Percentiles rank a stretch among this genome's conserved stretches.
Conservation (phyloP, 2,113 vertebrate species). For the Macquaria ambigua region DNA sequence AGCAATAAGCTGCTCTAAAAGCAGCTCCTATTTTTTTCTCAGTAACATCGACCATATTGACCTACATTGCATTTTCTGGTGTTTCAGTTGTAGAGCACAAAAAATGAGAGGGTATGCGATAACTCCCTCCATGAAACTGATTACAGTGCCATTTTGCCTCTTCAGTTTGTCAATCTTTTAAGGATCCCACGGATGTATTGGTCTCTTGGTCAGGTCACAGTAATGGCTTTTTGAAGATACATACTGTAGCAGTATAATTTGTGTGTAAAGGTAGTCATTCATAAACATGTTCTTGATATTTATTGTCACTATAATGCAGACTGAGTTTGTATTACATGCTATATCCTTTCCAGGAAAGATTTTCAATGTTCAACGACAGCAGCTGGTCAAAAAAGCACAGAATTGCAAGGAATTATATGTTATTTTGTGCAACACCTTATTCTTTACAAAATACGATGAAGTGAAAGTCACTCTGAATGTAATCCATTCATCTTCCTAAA, state of each 20-base stretch:
- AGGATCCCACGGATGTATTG: neutral
- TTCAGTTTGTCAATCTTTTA: neutral
- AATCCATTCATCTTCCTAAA: conserved; percentile 53
- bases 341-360: neutral
- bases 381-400: neutral
- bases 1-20: too few species aligned
- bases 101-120: neutral
- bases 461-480: conserved; percentile 63
- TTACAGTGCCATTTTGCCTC: neutral
- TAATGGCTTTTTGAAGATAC: neutral
- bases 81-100: neutral
- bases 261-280: neutral
- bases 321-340: neutral
- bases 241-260: neutral
- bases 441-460: conserved; percentile 51
- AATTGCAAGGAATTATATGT: conserved; percentile 32
- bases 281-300: neutral
- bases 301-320: neutral
- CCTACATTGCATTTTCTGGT: neutral
- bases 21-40: too few species aligned
- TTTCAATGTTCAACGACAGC: neutral
- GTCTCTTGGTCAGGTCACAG: neutral
- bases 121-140: neutral
- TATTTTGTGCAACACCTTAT: conserved; percentile 43
- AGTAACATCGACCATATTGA: too few species aligned